Percentiles rank a stretch among this genome's conserved stretches.
These are phyloP conservation scores for Cetoscarus ocellatus DNA, from an alignment of 2,797 vertebrate genomes.

Conservation along the genomic window DNA sequence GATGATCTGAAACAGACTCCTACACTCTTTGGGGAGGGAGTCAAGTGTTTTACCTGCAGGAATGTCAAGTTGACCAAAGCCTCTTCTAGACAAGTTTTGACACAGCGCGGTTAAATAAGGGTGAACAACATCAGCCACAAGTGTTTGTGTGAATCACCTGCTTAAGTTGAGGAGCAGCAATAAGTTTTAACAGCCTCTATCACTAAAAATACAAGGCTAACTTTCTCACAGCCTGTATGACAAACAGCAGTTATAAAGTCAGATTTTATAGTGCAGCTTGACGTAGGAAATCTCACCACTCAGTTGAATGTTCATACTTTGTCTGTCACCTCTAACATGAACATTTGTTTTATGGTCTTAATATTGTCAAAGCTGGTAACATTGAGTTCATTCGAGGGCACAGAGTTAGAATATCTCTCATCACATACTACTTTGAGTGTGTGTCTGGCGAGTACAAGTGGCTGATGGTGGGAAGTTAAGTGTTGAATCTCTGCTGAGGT, in stretches of 20 bases:
- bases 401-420: conserved; percentile 2
- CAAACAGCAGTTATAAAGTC: conserved; percentile 22
- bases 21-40: not conserved
- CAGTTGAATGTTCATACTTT: not conserved
- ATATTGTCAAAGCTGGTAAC: not conserved
- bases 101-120: conserved; percentile 2
- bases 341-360: not conserved
- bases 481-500: conserved; percentile 15
- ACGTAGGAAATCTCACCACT: not conserved
- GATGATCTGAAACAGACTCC: conserved; percentile 1
- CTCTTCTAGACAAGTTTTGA: not conserved
- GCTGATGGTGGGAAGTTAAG: conserved; percentile 39
- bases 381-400: not conserved
- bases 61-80: not conserved
- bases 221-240: conserved; percentile 1
- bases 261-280: not conserved
- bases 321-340: not conserved
- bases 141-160: not conserved
- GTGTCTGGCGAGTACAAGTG: conserved; percentile 55
- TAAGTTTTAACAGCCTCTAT: conserved; percentile 22
- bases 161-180: conserved; percentile 3
- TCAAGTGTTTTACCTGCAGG: conserved; percentile 12
- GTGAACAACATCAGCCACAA: not conserved
- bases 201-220: not conserved
- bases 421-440: conserved; percentile 9